Evolutionary conservation across 2,113 vertebrate genomes (phyloP), one percentile per base, ranked within the genome.

Genomic region (Hypanus sabinus): DNA sequence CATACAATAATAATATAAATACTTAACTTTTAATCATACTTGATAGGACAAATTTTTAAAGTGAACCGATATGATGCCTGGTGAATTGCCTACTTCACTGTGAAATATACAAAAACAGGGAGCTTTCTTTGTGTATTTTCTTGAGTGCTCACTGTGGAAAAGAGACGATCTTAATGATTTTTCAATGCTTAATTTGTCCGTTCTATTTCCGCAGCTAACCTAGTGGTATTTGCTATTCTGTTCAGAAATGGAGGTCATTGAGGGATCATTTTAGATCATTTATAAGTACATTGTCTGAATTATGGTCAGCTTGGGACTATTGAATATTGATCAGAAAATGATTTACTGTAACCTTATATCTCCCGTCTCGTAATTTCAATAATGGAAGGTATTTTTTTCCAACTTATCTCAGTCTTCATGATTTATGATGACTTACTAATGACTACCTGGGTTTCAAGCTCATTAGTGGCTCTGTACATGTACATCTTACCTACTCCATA

Each of bases 311-410:
- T 71, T 33, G 22, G 12, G 57, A 36, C 65, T 70, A 12, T 65
- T 92, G 65, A 92, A 10, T 92, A 92, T 92, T 92, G 62, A 68
- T 33, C 38, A 70, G 36, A 18, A 9, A 92, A 92, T 36, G 65
- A n/a, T 70, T 68, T 38, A 92, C 88, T 70, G 60, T 92, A 92
- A 38, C 65, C 38, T 36, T 11, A 92, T 92, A 92, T 92, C 38
- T 71, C 38, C 4, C 20, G 70, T 71, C 27, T 22, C 70, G 4
- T 71, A n/a, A 36, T 70, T 87, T 91, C 33, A 70, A 91, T n/a
- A 62, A 36, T 36, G 24, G 88, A 30, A 24, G 8, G 38, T 71
- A 14, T 90, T 92, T 71, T 16, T 70, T 18, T 10, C 12, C 68
- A 70, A 16, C 4, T 46, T 46, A 46, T 46, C 46, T 46, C 46